Evolutionary conservation across 2,888 invertebrate genomes (phyloP).

Genomic region (Amorpha juglandis): DNA sequence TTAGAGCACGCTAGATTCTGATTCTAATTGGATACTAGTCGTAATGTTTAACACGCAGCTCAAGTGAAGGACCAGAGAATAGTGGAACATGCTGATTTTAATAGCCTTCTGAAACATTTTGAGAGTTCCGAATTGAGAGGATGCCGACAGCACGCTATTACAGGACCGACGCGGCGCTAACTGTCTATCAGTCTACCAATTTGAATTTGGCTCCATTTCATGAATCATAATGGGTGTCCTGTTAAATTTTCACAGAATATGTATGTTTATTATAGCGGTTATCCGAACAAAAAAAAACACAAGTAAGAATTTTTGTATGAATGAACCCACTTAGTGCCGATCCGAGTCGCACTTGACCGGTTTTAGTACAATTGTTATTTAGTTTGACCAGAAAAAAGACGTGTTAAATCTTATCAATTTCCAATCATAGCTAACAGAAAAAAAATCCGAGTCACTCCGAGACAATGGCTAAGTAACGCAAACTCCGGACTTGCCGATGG

Average conservation of each 20-base stretch:
- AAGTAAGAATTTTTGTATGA: too few relatives aligned
- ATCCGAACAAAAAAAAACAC: too few relatives aligned
- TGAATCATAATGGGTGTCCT: not conserved
- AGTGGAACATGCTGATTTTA: not conserved
- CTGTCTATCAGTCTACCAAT: too few relatives aligned
- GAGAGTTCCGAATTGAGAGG: too few relatives aligned
- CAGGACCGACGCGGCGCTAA: too few relatives aligned
- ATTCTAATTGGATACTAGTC: not conserved
- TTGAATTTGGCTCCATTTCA: too few relatives aligned
- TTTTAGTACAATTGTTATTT: not conserved
- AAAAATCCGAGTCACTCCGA: not conserved
- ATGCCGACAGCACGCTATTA: too few relatives aligned
- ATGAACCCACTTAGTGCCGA: too few relatives aligned
- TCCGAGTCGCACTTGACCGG: too few relatives aligned
- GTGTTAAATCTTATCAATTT: conserved; percentile 1
- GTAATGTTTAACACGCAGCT: not conserved
- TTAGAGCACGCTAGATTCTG: conserved; percentile 1
- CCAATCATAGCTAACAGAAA: not conserved
- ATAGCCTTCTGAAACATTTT: not conserved
- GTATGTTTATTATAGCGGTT: too few relatives aligned
- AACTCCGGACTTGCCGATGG: conserved; percentile 1
- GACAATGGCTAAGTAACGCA: conserved; percentile 2
- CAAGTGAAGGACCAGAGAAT: not conserved
- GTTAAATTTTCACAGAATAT: too few relatives aligned
- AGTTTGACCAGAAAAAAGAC: not conserved